phyloP scores from a whole-genome alignment of 2,113 vertebrate species.

The Stigmatopora nigra region DNA sequence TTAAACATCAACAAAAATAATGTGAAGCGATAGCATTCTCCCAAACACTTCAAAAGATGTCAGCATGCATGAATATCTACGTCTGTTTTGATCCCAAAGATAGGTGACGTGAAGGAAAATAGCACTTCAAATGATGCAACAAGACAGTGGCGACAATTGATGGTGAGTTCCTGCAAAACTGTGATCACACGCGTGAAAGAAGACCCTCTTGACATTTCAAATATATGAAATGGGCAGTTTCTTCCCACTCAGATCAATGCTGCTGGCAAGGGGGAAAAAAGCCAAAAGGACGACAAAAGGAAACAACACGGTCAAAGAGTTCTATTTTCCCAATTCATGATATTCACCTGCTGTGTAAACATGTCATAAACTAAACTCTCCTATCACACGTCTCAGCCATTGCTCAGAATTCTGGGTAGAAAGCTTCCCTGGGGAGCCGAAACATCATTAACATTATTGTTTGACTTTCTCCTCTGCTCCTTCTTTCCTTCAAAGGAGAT shows the following conservation, averaged over 20 bases:
- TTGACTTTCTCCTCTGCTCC: slow-evolving; percentile 47
- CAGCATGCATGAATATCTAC: slow-evolving; percentile 15
- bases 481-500: slow-evolving; percentile 59
- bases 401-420: slow-evolving; percentile 50
- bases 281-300: slow-evolving; percentile 9
- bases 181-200: slow-evolving; percentile 50
- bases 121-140: slow-evolving; percentile 51
- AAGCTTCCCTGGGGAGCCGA: slow-evolving; percentile 58
- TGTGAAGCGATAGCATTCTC: slow-evolving; percentile 29
- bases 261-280: slow-evolving; percentile 23
- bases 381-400: slow-evolving; percentile 42
- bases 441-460: slow-evolving; percentile 69
- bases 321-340: slow-evolving; percentile 16
- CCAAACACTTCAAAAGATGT: slow-evolving; percentile 51
- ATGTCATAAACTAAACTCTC: slow-evolving; percentile 41
- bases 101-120: slow-evolving; percentile 35
- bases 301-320: slow-evolving; percentile 16
- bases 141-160: slow-evolving; percentile 48
- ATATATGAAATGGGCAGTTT: slow-evolving; percentile 42
- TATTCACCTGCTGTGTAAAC: slow-evolving; percentile 57
- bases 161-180: slow-evolving; percentile 33
- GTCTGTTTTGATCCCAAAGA: slow-evolving; percentile 44
- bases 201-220: slow-evolving; percentile 51
- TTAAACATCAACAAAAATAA: slow-evolving; percentile 52
- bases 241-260: slow-evolving; percentile 42